Base-by-base conservation (phyloP, 2,113 vertebrate genomes). In the Haliaeetus leucogaster region DNA sequence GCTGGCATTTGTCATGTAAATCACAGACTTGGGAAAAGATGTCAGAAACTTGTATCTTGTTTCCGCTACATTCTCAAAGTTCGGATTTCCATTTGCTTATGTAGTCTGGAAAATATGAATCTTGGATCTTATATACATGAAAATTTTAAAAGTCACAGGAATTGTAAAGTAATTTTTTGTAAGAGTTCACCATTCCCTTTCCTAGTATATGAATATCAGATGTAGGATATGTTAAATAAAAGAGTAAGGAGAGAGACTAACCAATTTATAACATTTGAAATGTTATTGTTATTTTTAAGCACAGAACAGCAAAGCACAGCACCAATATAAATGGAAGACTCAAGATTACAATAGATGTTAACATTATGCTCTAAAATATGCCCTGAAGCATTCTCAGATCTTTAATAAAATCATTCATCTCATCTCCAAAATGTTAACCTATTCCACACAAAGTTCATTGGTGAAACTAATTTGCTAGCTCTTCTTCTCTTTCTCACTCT, bases 391-490 rank as follows among this genome's bases (percentile, higher is more conserved):
- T 59, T 86, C 47, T 70, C 55, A 74, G 48, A 62, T 86, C 67
- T 52, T 92, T 84, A 86, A 93, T 43, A 95, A 92, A 89, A 90
- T 78, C 13, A 86, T 89, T 82, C n/a, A 89, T 74, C 76, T 78
- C 32, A 47, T 58, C n/a, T 88, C 70, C 30, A 82, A 82, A 95
- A 94, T 85, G 81, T 82, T 95, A 95, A 91, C 76, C 42, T 86
- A 89, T 88, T 95, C 80, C 48, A 72, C 59, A 67, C 16, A 86
- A 84, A 86, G 56, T 79, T 95, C 77, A 89, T n/a, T 78, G 59
- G 23, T 93, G 72, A 94, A 93, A 95, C 36, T 45, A 26, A 92
- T 94, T 80, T 95, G 63, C 48, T 90, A 93, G 96, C 55, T 97
- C 94, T 96, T 84, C n/a, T 89, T 87, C 92, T 97, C 32, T 80